Conservation (phyloP, 2,113 vertebrate genomes). For the Pseudopipra pipra region DNA sequence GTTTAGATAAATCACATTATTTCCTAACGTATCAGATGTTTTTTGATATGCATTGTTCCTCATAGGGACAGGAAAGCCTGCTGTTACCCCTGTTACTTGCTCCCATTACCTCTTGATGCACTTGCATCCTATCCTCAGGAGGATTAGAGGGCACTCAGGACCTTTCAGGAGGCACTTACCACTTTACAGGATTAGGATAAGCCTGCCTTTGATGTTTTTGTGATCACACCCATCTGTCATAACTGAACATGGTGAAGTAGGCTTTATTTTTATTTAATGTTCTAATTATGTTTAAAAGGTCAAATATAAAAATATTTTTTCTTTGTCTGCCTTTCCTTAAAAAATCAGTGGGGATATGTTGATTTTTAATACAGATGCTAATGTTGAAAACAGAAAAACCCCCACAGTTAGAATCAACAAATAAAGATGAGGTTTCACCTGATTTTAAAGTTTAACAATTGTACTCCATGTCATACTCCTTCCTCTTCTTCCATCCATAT, state of each 20-base stretch:
- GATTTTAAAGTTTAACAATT: neutral
- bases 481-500: neutral
- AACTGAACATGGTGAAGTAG: conserved; percentile 14
- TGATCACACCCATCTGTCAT: conserved; percentile 50
- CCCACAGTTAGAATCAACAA: neutral
- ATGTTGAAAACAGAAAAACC: neutral
- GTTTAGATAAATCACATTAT: neutral
- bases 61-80: neutral
- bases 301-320: neutral
- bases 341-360: neutral
- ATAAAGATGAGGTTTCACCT: neutral
- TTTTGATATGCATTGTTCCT: neutral
- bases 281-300: conserved; percentile 17
- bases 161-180: conserved; percentile 35
- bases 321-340: neutral
- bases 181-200: conserved; percentile 54
- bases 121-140: conserved; percentile 1
- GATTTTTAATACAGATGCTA: neutral
- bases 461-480: neutral
- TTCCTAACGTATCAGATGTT: neutral
- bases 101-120: neutral
- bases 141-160: conserved; percentile 43
- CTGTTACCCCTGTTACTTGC: neutral
- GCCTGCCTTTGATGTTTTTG: conserved; percentile 48
- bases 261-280: conserved; percentile 39